Evolutionary conservation across 2,888 invertebrate genomes (phyloP), one percentile per base, ranked within the genome.

Genomic region (Drosophila recens): DNA sequence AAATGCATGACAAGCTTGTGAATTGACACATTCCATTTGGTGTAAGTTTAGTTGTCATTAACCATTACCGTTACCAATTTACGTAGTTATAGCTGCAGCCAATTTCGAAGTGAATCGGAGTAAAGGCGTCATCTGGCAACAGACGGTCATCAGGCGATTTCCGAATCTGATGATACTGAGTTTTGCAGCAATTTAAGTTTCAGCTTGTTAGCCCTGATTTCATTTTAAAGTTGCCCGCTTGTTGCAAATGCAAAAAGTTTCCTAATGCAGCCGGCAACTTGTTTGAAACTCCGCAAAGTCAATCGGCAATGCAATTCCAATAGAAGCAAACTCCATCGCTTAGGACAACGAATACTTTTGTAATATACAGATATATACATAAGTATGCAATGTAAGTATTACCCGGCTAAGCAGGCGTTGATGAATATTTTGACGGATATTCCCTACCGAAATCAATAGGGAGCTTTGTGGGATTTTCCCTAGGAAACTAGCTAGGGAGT

Each of bases 11-110:
- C 88, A 78, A 77, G 76, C 66, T 56, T 72, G 68, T 48, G 74
- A 89, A 86, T 89, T 86, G 87, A 84, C 87, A 86, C 75, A 87
- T 81, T 83, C 76, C 75, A 77, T 75, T 88, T 80, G 70, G 80
- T 76, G 71, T 67, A 70, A 73, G 64, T 74, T 80, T 82, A 79
- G 82, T 36, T 46, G 49, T 30, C 30, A 36, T 23, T 56, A 56
- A 54, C 33, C 20, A 38, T 63, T 46, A 17, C 40, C 27, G 33
- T 30, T 49, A 15, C 8, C 30, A 17, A 17, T 72, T 68, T 68
- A 52, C 78, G 27, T 27, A 27, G 0, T 3, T 27, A 27, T 5
- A 82, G 80, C 80, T 82, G 86, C 72, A 73, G 65, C 71, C 62
- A 73, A 82, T 78, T 51, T 34, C 52, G 68, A 59, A 74, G 63